Evolutionary conservation across 1,140 invertebrate genomes (phyloP).

Genomic region (Metopolophium dirhodum): DNA sequence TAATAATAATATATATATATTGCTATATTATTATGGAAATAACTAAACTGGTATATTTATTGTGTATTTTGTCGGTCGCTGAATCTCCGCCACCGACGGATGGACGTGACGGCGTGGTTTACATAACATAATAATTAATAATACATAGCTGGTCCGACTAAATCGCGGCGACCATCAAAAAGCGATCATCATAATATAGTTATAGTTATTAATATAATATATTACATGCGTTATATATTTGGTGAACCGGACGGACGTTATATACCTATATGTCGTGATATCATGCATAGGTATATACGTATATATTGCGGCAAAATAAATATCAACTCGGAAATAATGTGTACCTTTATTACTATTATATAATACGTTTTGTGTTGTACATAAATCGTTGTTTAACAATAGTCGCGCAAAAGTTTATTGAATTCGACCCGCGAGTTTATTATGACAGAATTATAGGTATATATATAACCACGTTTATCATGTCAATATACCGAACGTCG

Average conservation of each 20-base stretch:
- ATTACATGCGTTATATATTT: neutral
- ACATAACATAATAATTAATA: too few species aligned
- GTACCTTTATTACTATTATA: too few species aligned
- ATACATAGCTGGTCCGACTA: neutral
- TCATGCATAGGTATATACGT: too few species aligned
- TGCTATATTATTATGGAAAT: neutral
- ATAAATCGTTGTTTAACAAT: neutral
- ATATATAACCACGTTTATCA: neutral
- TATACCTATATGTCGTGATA: neutral
- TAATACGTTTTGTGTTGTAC: neutral
- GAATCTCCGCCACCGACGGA: neutral
- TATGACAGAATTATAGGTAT: neutral
- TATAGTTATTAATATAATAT: neutral
- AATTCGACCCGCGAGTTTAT: neutral
- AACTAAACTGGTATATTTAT: neutral
- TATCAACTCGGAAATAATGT: neutral
- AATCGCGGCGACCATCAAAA: neutral
- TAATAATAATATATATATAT: too few species aligned
- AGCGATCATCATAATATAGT: too few species aligned
- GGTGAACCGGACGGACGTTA: neutral
- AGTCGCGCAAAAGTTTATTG: neutral
- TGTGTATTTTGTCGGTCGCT: neutral
- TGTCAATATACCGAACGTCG: neutral
- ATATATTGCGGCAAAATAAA: neutral
- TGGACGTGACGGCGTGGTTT: neutral